phyloP scores from a whole-genome alignment of 2,888 invertebrate genomes.

The Aphidius colemani region DNA sequence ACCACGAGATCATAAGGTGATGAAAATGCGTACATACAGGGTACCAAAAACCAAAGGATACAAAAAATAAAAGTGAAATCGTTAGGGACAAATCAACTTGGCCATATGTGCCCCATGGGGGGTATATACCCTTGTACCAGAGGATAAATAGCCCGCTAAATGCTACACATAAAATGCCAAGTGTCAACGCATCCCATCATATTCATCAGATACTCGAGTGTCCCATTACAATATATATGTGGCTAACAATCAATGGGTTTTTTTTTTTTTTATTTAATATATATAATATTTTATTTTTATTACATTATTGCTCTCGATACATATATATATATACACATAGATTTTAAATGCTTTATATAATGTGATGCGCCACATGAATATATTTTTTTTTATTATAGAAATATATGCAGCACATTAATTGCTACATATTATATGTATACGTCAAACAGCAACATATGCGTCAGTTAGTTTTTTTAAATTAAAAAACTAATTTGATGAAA shows the following conservation, averaged over 20 bases:
- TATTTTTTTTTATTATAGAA: too few species aligned
- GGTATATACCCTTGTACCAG: slow-evolving; percentile 44
- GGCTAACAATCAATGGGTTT: slow-evolving; percentile 25
- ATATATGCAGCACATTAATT: too few species aligned
- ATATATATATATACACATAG: too few species aligned
- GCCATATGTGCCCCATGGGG: slow-evolving; percentile 54
- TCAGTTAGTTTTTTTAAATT: too few species aligned
- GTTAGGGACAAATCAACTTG: slow-evolving; percentile 40
- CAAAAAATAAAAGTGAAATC: background rate
- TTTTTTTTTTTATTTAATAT: slow-evolving; percentile 19
- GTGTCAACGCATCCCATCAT: slow-evolving; percentile 30
- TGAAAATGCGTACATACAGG: slow-evolving; percentile 34
- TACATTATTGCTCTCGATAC: background rate
- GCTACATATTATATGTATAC: too few species aligned
- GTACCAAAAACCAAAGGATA: slow-evolving; percentile 35
- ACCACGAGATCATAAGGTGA: slow-evolving; percentile 26
- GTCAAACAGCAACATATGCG: too few species aligned
- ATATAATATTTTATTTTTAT: slow-evolving; percentile 2
- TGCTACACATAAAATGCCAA: slow-evolving; percentile 44
- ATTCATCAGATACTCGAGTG: slow-evolving; percentile 16
- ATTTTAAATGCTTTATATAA: too few species aligned
- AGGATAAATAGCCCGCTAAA: slow-evolving; percentile 47
- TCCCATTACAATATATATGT: slow-evolving; percentile 26
- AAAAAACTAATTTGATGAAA: too few species aligned
- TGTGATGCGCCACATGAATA: too few species aligned